Percentiles rank a stretch among this genome's conserved stretches.
phyloP scores from a whole-genome alignment of 2,888 invertebrate species.

The Rhagium mordax region DNA sequence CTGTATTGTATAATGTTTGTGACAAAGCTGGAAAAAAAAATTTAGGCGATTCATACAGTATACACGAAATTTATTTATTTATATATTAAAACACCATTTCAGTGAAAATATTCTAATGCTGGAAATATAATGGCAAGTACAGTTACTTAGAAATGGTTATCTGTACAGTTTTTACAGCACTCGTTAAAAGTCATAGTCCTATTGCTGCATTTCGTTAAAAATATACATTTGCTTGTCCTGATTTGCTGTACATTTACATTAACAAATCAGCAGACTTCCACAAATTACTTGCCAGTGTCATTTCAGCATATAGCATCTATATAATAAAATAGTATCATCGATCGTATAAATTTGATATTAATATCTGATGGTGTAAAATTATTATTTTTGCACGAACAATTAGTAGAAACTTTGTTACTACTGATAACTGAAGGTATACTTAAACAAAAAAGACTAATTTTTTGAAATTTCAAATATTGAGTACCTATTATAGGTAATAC shows the following conservation, averaged over 20 bases:
- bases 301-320: no score
- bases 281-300: background rate
- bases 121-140: background rate
- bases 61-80: background rate
- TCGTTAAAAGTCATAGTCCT: no score
- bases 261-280: no score
- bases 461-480: background rate
- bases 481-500: no score
- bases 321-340: no score
- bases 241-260: no score
- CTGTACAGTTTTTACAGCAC: no score
- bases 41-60: background rate
- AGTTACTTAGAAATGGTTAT: background rate
- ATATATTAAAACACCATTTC: background rate
- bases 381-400: background rate
- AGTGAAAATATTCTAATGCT: background rate
- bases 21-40: background rate
- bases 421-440: background rate
- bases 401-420: background rate
- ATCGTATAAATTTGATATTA: no score
- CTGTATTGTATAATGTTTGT: background rate
- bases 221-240: no score
- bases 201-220: no score
- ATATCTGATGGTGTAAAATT: no score
- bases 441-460: background rate